Conservation (phyloP, 1,140 invertebrate species). For the Bombus pyrosoma region DNA sequence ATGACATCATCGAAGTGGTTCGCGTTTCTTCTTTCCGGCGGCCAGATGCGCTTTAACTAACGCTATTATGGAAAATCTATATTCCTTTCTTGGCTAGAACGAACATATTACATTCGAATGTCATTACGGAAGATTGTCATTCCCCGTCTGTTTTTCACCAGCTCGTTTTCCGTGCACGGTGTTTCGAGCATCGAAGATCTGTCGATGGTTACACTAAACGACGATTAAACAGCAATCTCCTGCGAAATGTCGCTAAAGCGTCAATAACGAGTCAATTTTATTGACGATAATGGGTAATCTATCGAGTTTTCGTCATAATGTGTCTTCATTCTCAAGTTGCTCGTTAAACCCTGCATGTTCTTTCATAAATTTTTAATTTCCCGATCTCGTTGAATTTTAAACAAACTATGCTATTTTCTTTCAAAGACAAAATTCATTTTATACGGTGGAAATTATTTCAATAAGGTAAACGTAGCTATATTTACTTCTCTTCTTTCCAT, state of each 20-base stretch:
- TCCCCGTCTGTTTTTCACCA: background rate
- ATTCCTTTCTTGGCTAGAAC: background rate
- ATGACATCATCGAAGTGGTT: background rate
- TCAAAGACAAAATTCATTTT: background rate
- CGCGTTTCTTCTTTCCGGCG: background rate
- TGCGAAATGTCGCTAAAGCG: background rate
- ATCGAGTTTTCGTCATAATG: background rate
- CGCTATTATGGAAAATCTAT: conserved; percentile 33
- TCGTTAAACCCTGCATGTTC: background rate
- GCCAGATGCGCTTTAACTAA: conserved; percentile 1
- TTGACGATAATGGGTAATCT: background rate
- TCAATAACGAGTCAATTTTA: background rate
- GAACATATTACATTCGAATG: conserved; percentile 18
- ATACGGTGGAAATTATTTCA: no score
- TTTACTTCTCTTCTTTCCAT: background rate
- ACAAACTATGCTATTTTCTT: background rate
- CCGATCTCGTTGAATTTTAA: background rate
- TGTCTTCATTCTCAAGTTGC: no score
- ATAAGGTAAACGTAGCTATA: no score
- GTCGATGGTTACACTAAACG: background rate
- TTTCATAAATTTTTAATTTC: background rate
- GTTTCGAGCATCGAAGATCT: background rate
- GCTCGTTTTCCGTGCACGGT: background rate
- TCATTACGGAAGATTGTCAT: conserved; percentile 12
- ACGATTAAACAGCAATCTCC: background rate